Percentiles rank a stretch among this genome's conserved stretches.
phyloP scores from a whole-genome alignment of 2,113 vertebrate genomes.

The Urocynchramus pylzowi region DNA sequence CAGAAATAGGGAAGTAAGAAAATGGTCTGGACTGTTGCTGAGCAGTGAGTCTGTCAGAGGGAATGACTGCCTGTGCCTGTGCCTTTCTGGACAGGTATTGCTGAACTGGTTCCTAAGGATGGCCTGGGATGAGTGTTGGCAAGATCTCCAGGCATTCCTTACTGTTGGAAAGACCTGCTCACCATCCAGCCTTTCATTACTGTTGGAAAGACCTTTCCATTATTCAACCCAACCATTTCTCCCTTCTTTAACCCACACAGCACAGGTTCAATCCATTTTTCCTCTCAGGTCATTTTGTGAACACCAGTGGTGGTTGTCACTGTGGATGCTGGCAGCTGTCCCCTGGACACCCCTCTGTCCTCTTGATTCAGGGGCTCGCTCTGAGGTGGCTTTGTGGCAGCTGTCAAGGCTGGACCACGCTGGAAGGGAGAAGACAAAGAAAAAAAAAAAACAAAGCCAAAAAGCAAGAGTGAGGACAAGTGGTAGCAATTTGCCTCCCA shows the following conservation, averaged over 20 bases:
- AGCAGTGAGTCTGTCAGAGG: background rate
- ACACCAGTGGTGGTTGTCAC: background rate
- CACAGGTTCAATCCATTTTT: background rate
- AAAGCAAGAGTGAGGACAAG: background rate
- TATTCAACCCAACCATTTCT: background rate
- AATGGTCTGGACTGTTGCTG: background rate
- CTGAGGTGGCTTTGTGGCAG: background rate
- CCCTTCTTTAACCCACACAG: background rate
- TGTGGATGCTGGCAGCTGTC: background rate
- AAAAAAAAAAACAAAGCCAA: background rate
- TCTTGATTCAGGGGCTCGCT: rapidly evolving
- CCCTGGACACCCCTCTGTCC: background rate
- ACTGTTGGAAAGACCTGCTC: background rate
- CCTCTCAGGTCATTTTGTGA: background rate
- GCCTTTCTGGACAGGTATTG: background rate
- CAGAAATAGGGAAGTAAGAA: background rate
- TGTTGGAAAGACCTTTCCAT: background rate
- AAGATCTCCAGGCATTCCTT: background rate
- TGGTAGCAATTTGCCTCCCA: slow-evolving; percentile 3
- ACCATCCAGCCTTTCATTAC: rapidly evolving
- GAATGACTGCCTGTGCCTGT: background rate
- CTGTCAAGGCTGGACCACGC: background rate
- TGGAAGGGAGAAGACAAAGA: background rate
- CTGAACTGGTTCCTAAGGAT: background rate
- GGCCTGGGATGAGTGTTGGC: rapidly evolving